A percentile compares a stretch with the other conserved stretches of the same genome.
Conservation (phyloP, 53 echinoderm and acorn worm species). For the Apostichopus leukothele region DNA sequence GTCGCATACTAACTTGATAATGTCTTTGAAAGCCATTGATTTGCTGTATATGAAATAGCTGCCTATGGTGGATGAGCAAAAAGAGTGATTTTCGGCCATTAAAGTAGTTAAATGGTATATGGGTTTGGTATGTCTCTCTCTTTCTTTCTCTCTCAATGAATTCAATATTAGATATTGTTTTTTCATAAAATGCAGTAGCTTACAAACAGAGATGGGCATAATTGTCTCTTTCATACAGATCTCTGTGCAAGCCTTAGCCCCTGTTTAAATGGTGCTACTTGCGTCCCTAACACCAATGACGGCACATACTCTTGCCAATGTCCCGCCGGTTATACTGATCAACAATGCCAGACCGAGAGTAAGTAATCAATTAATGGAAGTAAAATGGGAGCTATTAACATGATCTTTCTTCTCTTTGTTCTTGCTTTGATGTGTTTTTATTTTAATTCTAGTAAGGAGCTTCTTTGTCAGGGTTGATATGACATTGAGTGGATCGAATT, state of each 20-base stretch:
- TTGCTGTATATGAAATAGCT: no score
- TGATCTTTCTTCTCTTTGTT: neutral
- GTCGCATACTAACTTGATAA: no score
- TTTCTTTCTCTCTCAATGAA: no score
- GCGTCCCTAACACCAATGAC: conserved; percentile 27
- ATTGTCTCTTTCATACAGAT: conserved; percentile 16
- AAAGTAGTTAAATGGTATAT: no score
- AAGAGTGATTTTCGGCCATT: no score
- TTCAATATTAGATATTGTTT: neutral
- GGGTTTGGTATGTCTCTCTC: no score
- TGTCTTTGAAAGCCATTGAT: no score
- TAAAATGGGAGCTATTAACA: neutral
- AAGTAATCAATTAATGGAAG: neutral
- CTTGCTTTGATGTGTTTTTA: no score
- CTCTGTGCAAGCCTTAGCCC: conserved; percentile 39
- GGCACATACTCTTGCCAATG: conserved; percentile 42
- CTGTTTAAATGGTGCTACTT: conserved; percentile 37
- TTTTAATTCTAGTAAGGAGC: no score
- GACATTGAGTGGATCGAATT: no score
- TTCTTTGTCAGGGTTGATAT: no score
- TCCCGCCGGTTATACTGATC: conserved; percentile 4
- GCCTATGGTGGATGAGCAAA: no score
- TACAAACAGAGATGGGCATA: neutral
- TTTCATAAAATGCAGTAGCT: neutral
- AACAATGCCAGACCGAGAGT: conserved; percentile 32